These are phyloP conservation scores for Nannospalax galili DNA, from an alignment of 2,113 vertebrate species.

Conservation along the genomic window DNA sequence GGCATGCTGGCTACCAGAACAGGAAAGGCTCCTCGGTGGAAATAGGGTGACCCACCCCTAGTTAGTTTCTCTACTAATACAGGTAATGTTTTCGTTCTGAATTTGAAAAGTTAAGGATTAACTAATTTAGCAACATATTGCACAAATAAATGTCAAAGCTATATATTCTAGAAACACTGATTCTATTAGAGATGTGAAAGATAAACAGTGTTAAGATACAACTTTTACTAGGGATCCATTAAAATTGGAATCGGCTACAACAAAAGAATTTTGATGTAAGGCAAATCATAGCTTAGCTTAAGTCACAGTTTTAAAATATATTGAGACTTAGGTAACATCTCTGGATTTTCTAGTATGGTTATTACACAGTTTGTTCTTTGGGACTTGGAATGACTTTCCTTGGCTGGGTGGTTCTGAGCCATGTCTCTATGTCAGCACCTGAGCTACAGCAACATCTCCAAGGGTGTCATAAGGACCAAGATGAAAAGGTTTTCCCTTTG, in stretches of 20 bases:
- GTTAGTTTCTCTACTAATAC: conserved; percentile 18
- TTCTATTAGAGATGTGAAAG: conserved; percentile 60
- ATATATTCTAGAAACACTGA: conserved; percentile 67
- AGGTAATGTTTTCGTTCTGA: conserved; percentile 55
- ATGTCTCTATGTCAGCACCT: conserved; percentile 29
- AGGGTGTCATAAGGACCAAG: not conserved
- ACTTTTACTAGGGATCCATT: conserved; percentile 54
- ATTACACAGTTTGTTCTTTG: conserved; percentile 44
- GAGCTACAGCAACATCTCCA: not conserved
- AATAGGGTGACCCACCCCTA: conserved; percentile 40
- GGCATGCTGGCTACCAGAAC: conserved; percentile 37
- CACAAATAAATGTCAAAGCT: conserved; percentile 73
- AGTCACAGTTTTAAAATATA: conserved; percentile 61
- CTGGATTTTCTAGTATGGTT: conserved; percentile 37
- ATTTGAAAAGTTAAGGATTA: conserved; percentile 67
- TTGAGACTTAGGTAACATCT: conserved; percentile 8
- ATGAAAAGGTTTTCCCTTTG: not conserved
- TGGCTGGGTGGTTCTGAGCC: conserved; percentile 26
- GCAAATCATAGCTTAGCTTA: conserved; percentile 51
- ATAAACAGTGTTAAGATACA: conserved; percentile 57
- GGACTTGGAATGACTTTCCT: conserved; percentile 39
- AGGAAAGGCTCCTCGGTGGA: conserved; percentile 63
- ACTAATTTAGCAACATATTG: conserved; percentile 74
- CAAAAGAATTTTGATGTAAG: conserved; percentile 31
- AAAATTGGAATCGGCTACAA: conserved; percentile 44